Percentiles rank a stretch among this genome's conserved stretches.
phyloP scores from a whole-genome alignment of 2,888 invertebrate genomes.

The Rotaria sp. region DNA sequence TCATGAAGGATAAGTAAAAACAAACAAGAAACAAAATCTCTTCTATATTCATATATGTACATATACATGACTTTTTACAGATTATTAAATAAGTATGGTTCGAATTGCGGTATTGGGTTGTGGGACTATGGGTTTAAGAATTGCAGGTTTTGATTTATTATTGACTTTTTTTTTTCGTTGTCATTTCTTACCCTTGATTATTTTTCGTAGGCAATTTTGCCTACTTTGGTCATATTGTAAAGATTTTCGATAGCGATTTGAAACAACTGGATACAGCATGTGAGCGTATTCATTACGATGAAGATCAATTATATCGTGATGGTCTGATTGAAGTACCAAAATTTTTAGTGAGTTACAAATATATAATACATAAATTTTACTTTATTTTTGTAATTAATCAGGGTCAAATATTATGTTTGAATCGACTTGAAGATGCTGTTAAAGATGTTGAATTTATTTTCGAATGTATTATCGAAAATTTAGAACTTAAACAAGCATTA shows the following conservation, averaged over 20 bases:
- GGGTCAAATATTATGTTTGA: slow-evolving; percentile 56
- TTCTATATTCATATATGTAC: background rate
- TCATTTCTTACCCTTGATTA: slow-evolving; percentile 33
- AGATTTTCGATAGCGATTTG: slow-evolving; percentile 52
- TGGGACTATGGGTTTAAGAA: slow-evolving; percentile 56
- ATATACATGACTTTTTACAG: slow-evolving; percentile 43
- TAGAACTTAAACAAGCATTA: slow-evolving; percentile 54
- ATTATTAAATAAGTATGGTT: slow-evolving; percentile 47
- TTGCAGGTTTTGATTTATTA: slow-evolving; percentile 50
- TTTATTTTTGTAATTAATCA: slow-evolving; percentile 42
- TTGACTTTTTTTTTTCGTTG: background rate
- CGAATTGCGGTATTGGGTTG: slow-evolving; percentile 56
- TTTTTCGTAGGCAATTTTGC: slow-evolving; percentile 53
- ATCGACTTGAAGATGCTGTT: slow-evolving; percentile 56
- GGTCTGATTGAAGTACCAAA: slow-evolving; percentile 52
- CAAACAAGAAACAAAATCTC: background rate
- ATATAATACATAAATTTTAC: background rate
- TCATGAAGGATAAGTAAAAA: background rate
- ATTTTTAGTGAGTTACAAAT: slow-evolving; percentile 49
- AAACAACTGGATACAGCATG: slow-evolving; percentile 51
- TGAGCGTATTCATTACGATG: slow-evolving; percentile 54
- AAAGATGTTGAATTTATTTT: slow-evolving; percentile 56
- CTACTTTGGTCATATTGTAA: slow-evolving; percentile 57
- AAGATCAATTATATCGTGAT: slow-evolving; percentile 51
- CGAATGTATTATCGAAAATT: slow-evolving; percentile 55